Evolutionary conservation across 2,888 invertebrate genomes (phyloP), one percentile per base, ranked within the genome.

Genomic region (Eucera pruinosa): DNA sequence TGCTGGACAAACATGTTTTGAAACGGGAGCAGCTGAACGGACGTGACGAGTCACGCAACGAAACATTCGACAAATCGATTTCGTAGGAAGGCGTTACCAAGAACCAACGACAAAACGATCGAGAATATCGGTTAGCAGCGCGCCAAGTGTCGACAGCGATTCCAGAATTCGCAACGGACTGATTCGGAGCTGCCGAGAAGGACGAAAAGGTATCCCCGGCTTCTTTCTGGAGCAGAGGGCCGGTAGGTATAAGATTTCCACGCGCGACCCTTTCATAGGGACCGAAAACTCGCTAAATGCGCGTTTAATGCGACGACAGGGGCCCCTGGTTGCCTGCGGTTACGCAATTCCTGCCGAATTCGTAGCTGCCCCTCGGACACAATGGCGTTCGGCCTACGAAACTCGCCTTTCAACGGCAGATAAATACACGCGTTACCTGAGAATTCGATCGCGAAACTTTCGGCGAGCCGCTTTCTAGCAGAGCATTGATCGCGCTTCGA

Each of bases 281-380:
- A 33, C 27, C 52, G 64, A 83, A 82, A 87, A 78, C 72, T 84
- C 76, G 87, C 88, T 89, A 90, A 90, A 91, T 88, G 88, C 87
- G 78, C 84, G 80, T 84, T 88, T 89, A 90, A 91, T 87, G 82
- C 80, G 81, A 75, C 76, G 70, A 65, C 77, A 66, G 70, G 25
- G 39, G 45, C 65, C 68, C 33, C 62, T 67, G 61, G 78, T 82
- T 65, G 84, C 83, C 86, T 81, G 85, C 77, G 86, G 87, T 89
- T 86, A 80, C 78, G 86, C 83, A 83, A 88, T 81, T 83, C 61
- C 47, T 69, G 25, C 7, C 39, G 60, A 62, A 74, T 65, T n/a
- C 25, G 48, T 0, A 23, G 27, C 25, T 2, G 39, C 13, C 25
- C 68, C 43, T 43, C 7, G 41, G 36, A 50, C 73, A 73, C 74